Base-by-base conservation (phyloP, 2,797 vertebrate genomes). In the Nannoperca obscura region DNA sequence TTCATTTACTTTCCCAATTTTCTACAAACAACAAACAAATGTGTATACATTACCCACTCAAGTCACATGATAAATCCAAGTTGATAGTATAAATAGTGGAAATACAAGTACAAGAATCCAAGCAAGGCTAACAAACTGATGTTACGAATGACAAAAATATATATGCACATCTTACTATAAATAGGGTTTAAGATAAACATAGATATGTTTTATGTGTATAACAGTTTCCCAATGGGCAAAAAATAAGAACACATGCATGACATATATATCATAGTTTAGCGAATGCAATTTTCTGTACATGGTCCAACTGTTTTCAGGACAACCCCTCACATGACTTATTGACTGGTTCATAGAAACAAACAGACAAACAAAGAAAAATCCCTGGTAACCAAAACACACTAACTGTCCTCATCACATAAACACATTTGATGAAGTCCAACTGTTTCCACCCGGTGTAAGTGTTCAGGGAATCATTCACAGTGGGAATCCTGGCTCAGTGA, bases 401-500 rank as follows among this genome's bases (percentile, higher is more conserved):
- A 20, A 63, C 67, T 64, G 74, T 36, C 30, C 13, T 44, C 55
- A 62, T 49, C 50, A 65, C 24, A 71, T 55, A 76, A 89, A 89
- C 78, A 84, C 57, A 61, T 69, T 42, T 71, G 69, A 80, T 55
- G 32, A 69, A n/a, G 17, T 67, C 66, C 76, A 82, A 81, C 72
- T 76, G 78, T 68, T 82, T 80, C 83, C 84, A 89, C 80, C 81
- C 89, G 86, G 58, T 70, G 40, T 4, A 53, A 36, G 71, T 19
- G 59, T 71, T 76, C 46, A 10, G 67, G 46, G 75, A 83, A 40
- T 74, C 49, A 5, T 30, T 84, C 38, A 50, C 0, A 42, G 63
- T 34, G 57, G 65, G 63, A 84, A 81, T 74, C 14, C 32, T 64
- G 80, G 61, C 46, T 70, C 32, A 36, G 63, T 4, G 9, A 5